Conservation (phyloP, 2,113 vertebrate genomes). For the Tricholaema leucomelas region DNA sequence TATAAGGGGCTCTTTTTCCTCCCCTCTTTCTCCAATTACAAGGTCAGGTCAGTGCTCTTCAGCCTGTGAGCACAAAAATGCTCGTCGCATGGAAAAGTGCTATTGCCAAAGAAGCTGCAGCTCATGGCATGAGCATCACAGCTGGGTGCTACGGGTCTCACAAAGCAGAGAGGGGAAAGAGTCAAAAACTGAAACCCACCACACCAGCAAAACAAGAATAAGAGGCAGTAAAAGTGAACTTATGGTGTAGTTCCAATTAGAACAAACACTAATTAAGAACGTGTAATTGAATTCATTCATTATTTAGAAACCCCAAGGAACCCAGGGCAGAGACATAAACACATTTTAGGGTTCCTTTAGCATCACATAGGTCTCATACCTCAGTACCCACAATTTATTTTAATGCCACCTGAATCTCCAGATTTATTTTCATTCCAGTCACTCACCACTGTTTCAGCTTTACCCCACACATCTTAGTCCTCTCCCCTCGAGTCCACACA, state of each 20-base stretch:
- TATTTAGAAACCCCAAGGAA: slow-evolving; percentile 11
- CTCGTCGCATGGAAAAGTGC: neutral
- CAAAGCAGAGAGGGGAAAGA: neutral
- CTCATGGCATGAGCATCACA: neutral
- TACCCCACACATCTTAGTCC: neutral
- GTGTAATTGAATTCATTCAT: slow-evolving; percentile 50
- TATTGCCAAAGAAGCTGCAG: neutral
- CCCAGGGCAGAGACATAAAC: neutral
- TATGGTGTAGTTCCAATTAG: neutral
- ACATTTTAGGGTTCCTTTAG: neutral
- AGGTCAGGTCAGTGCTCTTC: neutral
- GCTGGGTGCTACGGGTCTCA: neutral
- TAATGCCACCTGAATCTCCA: neutral
- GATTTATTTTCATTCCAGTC: slow-evolving; percentile 2
- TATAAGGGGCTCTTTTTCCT: slow-evolving; percentile 10
- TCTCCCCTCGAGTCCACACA: neutral
- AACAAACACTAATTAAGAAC: slow-evolving; percentile 55
- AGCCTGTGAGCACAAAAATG: neutral
- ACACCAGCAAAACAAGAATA: neutral
- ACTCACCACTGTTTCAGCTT: neutral
- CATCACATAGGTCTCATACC: neutral
- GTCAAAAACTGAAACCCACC: neutral
- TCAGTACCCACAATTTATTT: neutral
- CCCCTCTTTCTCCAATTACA: neutral
- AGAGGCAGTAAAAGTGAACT: slow-evolving; percentile 30